Evolutionary conservation across 2,113 vertebrate species (phyloP).

Genomic region (Trematomus loennbergii): DNA sequence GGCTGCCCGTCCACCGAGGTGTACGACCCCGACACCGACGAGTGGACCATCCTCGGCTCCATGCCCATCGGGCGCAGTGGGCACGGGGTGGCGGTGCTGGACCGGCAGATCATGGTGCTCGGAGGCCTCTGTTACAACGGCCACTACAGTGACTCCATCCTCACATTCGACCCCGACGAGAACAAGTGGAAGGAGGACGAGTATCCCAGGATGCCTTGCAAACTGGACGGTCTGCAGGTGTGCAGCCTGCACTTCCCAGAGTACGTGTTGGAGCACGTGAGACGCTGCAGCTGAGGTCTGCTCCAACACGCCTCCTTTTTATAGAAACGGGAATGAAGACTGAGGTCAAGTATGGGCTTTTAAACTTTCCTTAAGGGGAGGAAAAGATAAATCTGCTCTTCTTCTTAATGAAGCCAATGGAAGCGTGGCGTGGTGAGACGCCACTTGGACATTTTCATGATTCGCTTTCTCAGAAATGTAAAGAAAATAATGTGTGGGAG

Average conservation of each 20-base stretch:
- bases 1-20: conserved; percentile 98
- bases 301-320: conserved; percentile 53
- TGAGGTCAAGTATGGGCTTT: conserved; percentile 55
- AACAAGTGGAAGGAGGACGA: conserved; percentile 99
- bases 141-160: conserved; percentile 99
- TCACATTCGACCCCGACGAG: conserved; percentile 97
- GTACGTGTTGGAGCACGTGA: conserved; percentile 95
- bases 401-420: conserved; percentile 18
- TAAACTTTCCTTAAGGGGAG: conserved; percentile 67
- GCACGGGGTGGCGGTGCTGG: conserved; percentile 96
- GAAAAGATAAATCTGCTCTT: conserved; percentile 44
- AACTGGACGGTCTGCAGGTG: conserved; percentile 98
- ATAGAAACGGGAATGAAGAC: conserved; percentile 27
- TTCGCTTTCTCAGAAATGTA: conserved; percentile 71
- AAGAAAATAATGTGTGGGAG: conserved; percentile 31
- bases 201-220: conserved; percentile 99
- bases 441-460: conserved; percentile 59
- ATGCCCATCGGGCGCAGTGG: conserved; percentile 99
- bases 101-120: conserved; percentile 99
- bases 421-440: background rate
- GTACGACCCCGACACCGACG: conserved; percentile 95
- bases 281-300: conserved; percentile 92
- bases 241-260: conserved; percentile 98
- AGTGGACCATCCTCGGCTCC: conserved; percentile 98
- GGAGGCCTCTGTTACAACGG: conserved; percentile 99